Base-by-base conservation (phyloP, 2,113 vertebrate genomes). In the Centropus bengalensis region DNA sequence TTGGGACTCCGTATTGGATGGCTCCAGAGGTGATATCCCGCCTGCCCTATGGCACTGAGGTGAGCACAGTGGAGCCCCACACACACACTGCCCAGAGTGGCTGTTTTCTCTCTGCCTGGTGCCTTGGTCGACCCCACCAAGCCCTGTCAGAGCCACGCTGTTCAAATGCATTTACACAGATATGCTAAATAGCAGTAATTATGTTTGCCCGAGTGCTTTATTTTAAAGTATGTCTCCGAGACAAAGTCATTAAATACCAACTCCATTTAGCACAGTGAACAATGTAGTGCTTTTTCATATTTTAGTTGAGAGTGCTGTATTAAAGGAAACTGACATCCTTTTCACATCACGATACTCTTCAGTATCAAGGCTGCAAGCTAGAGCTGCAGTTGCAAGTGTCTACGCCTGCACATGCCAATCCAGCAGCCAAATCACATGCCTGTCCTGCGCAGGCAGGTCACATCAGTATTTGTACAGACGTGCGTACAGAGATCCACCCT, bases 1-100 rank as follows among this genome's bases (percentile, higher is more conserved):
- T 99, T 59, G 99, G 99, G 32, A 99, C 99, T 0, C 99, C 99
- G 1, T 99, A 99, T 56, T 99, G 99, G 99, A 99, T 99, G 99
- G 99, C 99, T 0, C 99, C 99, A 0, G 99, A 99, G 97, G 99
- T 99, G 96, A 99, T 99, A 91, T 99, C 99, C 21, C 98, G 99
- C 96, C 97, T 99, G 77, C 99, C 99, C 68, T 99, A 99, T 9
- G 98, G 99, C 94, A 99, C 99, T 0, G 99, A 99, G 98, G 99
- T 99, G 97, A 97, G 97, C 4, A 8, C 28, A 14, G 67, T 0
- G 0, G 8, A 23, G 58, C 49, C 7, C 38, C 0, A 2, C 9
- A 4, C 1, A 4, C 36, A 4, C 1, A 4, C 36, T 16, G 36
- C 40, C 49, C 66, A 7, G 22, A 4, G 45, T 0, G 0, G 42